Evolutionary conservation across 2,797 vertebrate species (phyloP), one percentile per base, ranked within the genome.

Genomic region (Acanthurus tractus): DNA sequence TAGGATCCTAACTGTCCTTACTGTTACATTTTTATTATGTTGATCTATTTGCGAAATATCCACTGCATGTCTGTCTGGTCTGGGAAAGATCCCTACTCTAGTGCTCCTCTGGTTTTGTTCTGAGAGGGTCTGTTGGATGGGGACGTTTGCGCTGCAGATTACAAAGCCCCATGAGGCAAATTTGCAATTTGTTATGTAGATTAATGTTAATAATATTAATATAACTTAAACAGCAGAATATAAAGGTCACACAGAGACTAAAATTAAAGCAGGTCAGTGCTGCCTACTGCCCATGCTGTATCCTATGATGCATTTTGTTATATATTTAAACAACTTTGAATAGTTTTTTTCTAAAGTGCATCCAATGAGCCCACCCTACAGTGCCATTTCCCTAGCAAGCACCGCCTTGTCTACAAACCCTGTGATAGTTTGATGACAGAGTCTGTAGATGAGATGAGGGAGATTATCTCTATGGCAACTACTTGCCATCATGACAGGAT

Each of bases 391-490:
- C 23, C 67, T 54, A 59, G 38, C 29, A 44, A 14, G 18, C 15
- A n/a, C 22, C 3, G 8, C 44, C 22, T 56, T 8, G 1, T 56
- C 68, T 55, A 17, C 36, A 12, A 44, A 15, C 20, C 15, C 57
- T 23, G 49, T 18, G 18, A 48, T n/a, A 12, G 49, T 54, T 8
- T 8, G 17, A 66, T 34, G 8, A 4, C 7, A 23, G 36, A 1
- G 36, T 45, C 17, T 57, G 48, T 66, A n/a, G 15, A 59, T 1
- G 4, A 42, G 52, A 76, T 36, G 46, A 25, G 44, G 15, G 34
- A 63, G 76, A 82, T 78, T 79, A 86, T 85, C 80, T 34, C 87
- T 50, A n/a, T 72, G 61, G 76, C 73, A 82, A 83, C 87, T 9
- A 17, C 15, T 44, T 44, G 17, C 22, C 15, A 13, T 9, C 29